Evolutionary conservation across 2,797 vertebrate genomes (phyloP).

Genomic region (Notamacropus eugenii): DNA sequence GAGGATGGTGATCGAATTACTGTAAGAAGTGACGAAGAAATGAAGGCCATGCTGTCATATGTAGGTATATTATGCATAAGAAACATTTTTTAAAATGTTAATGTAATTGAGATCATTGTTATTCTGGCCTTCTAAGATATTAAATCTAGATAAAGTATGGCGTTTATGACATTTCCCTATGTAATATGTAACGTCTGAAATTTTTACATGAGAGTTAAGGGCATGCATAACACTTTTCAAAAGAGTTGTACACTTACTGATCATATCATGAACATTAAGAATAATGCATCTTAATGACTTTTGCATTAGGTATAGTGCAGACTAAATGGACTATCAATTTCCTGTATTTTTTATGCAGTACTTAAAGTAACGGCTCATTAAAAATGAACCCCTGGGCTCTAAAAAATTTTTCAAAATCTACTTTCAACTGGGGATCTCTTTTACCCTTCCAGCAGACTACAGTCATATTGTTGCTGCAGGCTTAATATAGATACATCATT

Average conservation of each 20-base stretch:
- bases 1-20: constrained; percentile 98
- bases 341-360: constrained; percentile 99
- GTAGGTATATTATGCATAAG: constrained; percentile 86
- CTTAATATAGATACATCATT: constrained; percentile 89
- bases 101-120: constrained; percentile 10
- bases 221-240: constrained; percentile 80
- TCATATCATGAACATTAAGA: constrained; percentile 98
- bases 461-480: constrained; percentile 94
- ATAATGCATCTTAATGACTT: constrained; percentile 98
- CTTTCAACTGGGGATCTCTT: constrained; percentile 95
- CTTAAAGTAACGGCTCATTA: constrained; percentile 99
- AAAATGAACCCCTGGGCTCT: constrained; percentile 96
- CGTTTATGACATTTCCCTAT: neutral
- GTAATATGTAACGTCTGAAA: constrained; percentile 64
- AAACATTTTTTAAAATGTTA: neutral
- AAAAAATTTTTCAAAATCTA: constrained; percentile 96
- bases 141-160: constrained; percentile 32
- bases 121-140: neutral
- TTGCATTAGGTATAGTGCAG: constrained; percentile 95
- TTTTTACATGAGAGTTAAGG: constrained; percentile 62
- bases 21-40: constrained; percentile 97
- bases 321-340: constrained; percentile 99
- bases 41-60: constrained; percentile 98
- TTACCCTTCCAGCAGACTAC: constrained; percentile 92
- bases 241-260: constrained; percentile 92